These are phyloP conservation scores for Drosophila niveifrons DNA, from an alignment of 2,888 invertebrate species.

Conservation along the genomic window DNA sequence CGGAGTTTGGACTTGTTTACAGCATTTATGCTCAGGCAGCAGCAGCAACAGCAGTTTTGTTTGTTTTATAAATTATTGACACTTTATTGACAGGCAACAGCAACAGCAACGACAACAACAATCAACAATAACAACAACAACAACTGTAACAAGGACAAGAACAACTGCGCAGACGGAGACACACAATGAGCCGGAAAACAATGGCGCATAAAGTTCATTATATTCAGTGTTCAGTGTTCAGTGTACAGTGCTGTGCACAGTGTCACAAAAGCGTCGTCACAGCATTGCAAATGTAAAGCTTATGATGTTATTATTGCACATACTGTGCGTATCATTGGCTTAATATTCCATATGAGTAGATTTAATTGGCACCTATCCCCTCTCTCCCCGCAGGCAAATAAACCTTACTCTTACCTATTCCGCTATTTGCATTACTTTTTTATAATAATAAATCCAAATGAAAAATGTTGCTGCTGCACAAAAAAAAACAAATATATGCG, in stretches of 20 bases:
- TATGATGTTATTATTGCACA: constrained; percentile 24
- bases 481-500: constrained; percentile 36
- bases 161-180: constrained; percentile 20
- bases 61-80: constrained; percentile 81
- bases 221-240: constrained; percentile 42
- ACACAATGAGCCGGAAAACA: constrained; percentile 60
- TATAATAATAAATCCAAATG: constrained; percentile 28
- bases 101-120: constrained; percentile 23
- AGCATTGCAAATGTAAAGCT: constrained; percentile 29
- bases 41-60: constrained; percentile 62
- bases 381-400: neutral
- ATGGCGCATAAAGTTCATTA: constrained; percentile 68
- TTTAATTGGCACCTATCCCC: constrained; percentile 16
- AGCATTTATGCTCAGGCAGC: constrained; percentile 58
- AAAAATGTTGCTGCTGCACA: constrained; percentile 29
- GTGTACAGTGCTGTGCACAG: constrained; percentile 56
- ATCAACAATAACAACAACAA: constrained; percentile 10
- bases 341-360: constrained; percentile 38
- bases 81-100: constrained; percentile 75
- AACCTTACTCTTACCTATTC: neutral
- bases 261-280: constrained; percentile 49
- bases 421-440: too few species aligned
- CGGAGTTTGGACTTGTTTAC: constrained; percentile 51
- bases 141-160: constrained; percentile 6
- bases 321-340: constrained; percentile 30